Evolutionary conservation across 1,140 invertebrate species (phyloP), one percentile per base, ranked within the genome.

Genomic region (Ladona fulva): DNA sequence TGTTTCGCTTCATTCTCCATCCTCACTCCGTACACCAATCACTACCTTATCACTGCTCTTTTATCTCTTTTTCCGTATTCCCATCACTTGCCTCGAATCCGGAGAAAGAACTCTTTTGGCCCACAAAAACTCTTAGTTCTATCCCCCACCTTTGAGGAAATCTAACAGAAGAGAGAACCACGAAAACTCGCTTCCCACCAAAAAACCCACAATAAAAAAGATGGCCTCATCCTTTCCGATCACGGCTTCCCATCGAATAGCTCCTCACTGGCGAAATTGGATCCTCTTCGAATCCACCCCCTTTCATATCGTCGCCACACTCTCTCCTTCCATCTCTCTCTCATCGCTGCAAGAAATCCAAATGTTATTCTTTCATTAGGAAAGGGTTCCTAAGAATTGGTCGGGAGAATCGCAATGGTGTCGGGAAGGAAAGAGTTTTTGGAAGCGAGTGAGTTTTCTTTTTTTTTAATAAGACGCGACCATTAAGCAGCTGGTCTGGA

Each of bases 321-420:
- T 66, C 52, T 66, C 44, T 52, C 19, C 19, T 19, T 11, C 19
- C 44, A 11, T 11, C 44, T 10, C 44, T 11, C 44, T 11, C 44
- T 19, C 44, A 52, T 52, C 19, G 44, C 44, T 10, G 19, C 52
- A 66, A 19, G 52, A 66, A 66, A 66, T 66, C 52, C 52, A 66
- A 66, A 66, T 66, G 52, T 66, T 66, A 66, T 66, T 66, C 52
- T 66, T 66, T 66, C 52, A 66, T 66, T 66, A 66, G 52, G 52
- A 66, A 19, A 66, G 52, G 52, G n/a, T 16, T 22, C 52, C 52
- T 66, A 66, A 66, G 52, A 66, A 66, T 66, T 66, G 52, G 14
- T 66, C 52, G 52, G 12, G 14, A 5, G 44, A 52, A 52, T 11
- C 14, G 52, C 52, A 66, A 16, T 22, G n/a, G 52, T 66, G 52